Base-by-base conservation (phyloP, 1,140 invertebrate genomes). In the Meloidogyne exigua region DNA sequence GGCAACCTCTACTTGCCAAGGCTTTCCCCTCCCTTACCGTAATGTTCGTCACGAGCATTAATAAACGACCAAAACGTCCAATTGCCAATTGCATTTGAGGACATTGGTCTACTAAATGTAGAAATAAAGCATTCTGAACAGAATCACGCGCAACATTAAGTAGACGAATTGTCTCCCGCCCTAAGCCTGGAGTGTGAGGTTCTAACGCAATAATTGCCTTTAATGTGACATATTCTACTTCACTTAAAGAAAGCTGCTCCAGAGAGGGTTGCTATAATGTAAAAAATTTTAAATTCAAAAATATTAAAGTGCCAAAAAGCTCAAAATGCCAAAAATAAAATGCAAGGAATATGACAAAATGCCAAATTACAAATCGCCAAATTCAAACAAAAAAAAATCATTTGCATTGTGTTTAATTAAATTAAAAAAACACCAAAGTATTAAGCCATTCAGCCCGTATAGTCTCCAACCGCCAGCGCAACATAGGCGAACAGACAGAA, bases 121-220 rank as follows among this genome's bases (percentile, higher is more conserved):
- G 28, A 71, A 77, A 85, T 0, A 86, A 75, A 13, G 84, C 84
- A 64, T 83, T 82, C 72, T 86, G 84, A 36, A 86, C 84, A 11
- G 78, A 81, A 62, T 86, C 84, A 21, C 84, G 75, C 5, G 85
- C 84, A 28, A 80, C 78, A 23, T 66, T 69, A 13, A 85, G 73
- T 15, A 82, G 42, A 18, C 72, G 65, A 15, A 74, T 57, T 5
- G 83, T 77, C 49, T 72, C 71, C 12, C 66, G 15, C 15, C 76
- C 68, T 25, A 86, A 49, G 62, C 81, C 82, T 15, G 62, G 62
- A 12, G 79, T 78, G 66, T 84, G 80, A 11, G 85, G 80, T 68
- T 86, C 84, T 13, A 86, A 65, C 0, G 82, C 84, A 42, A 87
- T 81, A 68, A 86, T 85, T 7, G 84, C 84, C 72, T 86, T 86